Base-by-base conservation (phyloP, 92 coral and sea anemone genomes). In the Epizoanthus rinbou region DNA sequence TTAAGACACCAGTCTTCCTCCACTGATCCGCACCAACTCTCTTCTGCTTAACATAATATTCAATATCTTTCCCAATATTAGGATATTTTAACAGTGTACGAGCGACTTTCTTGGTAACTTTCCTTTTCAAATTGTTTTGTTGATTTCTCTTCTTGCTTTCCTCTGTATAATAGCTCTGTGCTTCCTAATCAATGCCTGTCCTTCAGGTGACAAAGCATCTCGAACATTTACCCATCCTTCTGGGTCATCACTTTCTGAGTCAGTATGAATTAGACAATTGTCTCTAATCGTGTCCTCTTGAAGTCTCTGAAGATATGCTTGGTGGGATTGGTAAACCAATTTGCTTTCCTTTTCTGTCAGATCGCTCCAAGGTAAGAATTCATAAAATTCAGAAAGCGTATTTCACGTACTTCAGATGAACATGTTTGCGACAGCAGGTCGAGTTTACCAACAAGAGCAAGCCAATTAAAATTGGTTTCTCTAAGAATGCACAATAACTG, bases 221-320 rank as follows among this genome's bases (percentile, higher is more conserved):
- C 28, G 69, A 76, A 66, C 82, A 62, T 79, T 62, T 31, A 52
- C 37, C 83, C 83, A 79, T 28, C 62, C 53, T 57, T 86, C 89
- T 21, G 89, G 86, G 76, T 86, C 70, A 69, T 86, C 89, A 86
- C 89, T 86, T 11, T 86, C 89, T 41, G 84, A 85, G 41, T 76
- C 84, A 8, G 84, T 69, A 6, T 37, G 67, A 18, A 16, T 59
- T 41, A 37, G 6, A 6, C 2, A 37, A 37, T 85, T 83, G 56
- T 74, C 84, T 84, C 56, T 68, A 37, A 37, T 37, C 6, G 43
- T 37, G 6, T 37, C 43, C 43, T 37, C 43, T 37, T 37, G 43
- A 3, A 37, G 6, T 37, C 43, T 37, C 6, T 37, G 43, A 37
- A 75, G 74, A 74, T 80, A 84, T 10, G 87, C 87, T 41, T 84